Evolutionary conservation across 1,140 invertebrate species (phyloP), one percentile per base, ranked within the genome.

Genomic region (Uloborus diversus): DNA sequence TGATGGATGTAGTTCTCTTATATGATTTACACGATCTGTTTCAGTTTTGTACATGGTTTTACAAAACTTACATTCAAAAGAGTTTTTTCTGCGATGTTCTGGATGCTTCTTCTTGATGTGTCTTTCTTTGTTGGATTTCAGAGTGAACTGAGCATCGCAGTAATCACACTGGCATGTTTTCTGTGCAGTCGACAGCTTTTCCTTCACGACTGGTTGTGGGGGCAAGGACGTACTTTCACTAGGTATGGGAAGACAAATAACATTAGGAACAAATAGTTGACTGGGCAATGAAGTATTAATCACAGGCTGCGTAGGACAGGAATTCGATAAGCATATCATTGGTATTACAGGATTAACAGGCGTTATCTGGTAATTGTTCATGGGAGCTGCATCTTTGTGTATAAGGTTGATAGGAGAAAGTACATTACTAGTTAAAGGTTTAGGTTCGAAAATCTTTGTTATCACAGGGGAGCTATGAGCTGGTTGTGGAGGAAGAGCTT

Each of bases 91-190:
- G 17, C 65, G 56, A 66, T 70, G 59, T 61, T 94, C 92, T 0
- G 94, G 94, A 88, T 96, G 95, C 83, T 96, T 94, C 82, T 96
- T 94, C 85, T 96, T 96, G 0, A 96, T 93, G 80, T 97, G 95
- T 1, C 94, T 88, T 85, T 97, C 95, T 94, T 96, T 96, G 84
- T 96, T 96, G 4, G 94, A 96, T 30, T 94, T 89, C 0, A 97
- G 86, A 0, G 95, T 96, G 84, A 97, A 97, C 62, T 93, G 89
- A 0, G 94, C 94, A 0, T 93, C 92, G 84, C 95, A 96, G 82
- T 94, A 92, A 56, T 94, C 93, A 85, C 95, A 96, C 4, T 62
- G 17, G 13, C 53, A 61, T 13, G 23, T 27, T 23, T 35, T 20
- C 57, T 14, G 13, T 17, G 14, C 4, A n/a, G 14, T 25, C 7